These are phyloP conservation scores for Hydriomena furcata DNA, from an alignment of 2,888 invertebrate genomes.

Conservation along the genomic window DNA sequence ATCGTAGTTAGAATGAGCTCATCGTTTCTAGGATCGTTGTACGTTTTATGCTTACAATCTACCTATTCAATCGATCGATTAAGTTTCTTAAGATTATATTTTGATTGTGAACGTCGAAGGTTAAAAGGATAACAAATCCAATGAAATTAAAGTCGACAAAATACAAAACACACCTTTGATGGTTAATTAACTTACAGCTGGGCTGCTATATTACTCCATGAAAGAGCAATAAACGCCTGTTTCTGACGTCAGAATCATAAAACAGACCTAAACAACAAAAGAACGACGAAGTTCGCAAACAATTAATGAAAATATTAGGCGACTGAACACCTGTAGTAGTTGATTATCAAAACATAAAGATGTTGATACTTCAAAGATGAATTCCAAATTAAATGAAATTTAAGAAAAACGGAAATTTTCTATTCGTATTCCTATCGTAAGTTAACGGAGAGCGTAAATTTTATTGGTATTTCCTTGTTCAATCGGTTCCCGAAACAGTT, in stretches of 20 bases:
- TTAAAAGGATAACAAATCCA: background rate
- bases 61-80: too few species aligned
- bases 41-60: background rate
- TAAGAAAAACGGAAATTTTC: too few species aligned
- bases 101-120: too few species aligned
- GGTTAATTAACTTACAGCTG: constrained; percentile 11
- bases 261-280: constrained; percentile 23
- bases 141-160: background rate
- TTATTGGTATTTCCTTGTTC: too few species aligned
- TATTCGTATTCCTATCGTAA: too few species aligned
- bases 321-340: background rate
- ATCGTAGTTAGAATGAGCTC: too few species aligned
- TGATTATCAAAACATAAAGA: background rate
- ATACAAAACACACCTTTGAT: constrained; percentile 3
- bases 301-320: constrained; percentile 19
- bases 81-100: too few species aligned
- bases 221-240: constrained; percentile 22
- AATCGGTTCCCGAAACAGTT: too few species aligned
- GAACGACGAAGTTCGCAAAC: constrained; percentile 18
- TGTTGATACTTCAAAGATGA: background rate
- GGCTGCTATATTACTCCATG: constrained; percentile 15
- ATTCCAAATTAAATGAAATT: background rate
- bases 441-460: too few species aligned
- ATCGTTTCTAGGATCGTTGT: background rate
- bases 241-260: constrained; percentile 28